Conservation (phyloP, 1,140 invertebrate genomes). For the Gyrodactylus salaris region DNA sequence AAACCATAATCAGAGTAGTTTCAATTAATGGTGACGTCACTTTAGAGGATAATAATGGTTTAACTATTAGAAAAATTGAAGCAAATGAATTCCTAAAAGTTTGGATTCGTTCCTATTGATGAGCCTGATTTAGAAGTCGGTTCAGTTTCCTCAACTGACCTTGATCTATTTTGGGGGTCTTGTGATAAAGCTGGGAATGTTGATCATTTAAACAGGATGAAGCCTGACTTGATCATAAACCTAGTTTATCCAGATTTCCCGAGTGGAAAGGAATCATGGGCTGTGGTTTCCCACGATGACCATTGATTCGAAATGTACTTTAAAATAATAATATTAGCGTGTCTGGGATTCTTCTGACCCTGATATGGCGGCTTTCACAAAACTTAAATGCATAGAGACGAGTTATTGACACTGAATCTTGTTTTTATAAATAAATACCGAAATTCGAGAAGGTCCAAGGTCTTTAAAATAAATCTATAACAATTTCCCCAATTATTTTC, state of each 20-base stretch:
- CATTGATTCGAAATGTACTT: too few species aligned
- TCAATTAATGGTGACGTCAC: neutral
- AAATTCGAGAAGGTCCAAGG: too few species aligned
- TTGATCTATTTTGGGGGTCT: neutral
- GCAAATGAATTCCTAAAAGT: neutral
- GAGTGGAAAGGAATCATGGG: too few species aligned
- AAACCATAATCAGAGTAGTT: neutral
- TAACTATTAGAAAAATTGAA: neutral
- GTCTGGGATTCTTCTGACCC: too few species aligned
- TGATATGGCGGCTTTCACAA: too few species aligned
- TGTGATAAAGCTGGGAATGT: neutral
- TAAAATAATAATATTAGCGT: too few species aligned
- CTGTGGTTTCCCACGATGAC: too few species aligned
- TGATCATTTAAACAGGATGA: neutral
- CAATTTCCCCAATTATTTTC: too few species aligned
- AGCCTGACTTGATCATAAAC: neutral
- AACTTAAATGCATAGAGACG: too few species aligned
- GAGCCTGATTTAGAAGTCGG: neutral
- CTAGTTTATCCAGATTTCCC: neutral
- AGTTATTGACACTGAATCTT: too few species aligned
- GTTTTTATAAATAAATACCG: too few species aligned
- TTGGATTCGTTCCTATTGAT: neutral
- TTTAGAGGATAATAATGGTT: neutral
- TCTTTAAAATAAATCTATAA: too few species aligned
- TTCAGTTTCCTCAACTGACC: neutral